Base-by-base conservation (phyloP, 2,888 invertebrate species). In the Acronicta aceris region DNA sequence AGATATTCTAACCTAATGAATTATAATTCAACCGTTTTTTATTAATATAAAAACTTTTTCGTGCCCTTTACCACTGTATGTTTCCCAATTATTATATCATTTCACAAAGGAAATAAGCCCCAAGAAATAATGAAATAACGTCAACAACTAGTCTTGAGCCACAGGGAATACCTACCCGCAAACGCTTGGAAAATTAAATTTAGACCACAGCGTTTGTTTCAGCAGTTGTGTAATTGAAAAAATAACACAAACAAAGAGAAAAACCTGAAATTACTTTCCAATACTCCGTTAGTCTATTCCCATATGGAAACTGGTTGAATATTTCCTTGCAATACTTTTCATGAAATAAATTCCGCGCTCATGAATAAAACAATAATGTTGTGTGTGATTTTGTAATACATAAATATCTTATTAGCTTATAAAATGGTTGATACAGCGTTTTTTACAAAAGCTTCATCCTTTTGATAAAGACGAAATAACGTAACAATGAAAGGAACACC, bases 201-300 rank as follows among this genome's bases (percentile, higher is more conserved):
- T 59, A 65, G 63, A 71, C 62, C 71, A 65, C 69, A 72, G 71
- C 72, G 77, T 80, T 78, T 69, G 75, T 78, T 81, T 72, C 74
- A 66, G 69, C 66, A 75, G 68, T 63, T 68, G 64, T 76, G 77
- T 82, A 82, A 85, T 82, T 81, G 82, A 73, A 74, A 76, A 74
- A 33, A 76, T 71, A 78, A 74, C 59, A 21, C 60, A 55, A 65
- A 70, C 71, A 71, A 78, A 74, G 64, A 72, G 65, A 64, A 77
- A 77, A 81, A 66, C 49, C 59, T 59, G 56, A 75, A 76, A 82
- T 83, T 81, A 76, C 65, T 74, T 76, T 71, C 66, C 81, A 76
- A 81, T 82, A 81, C 71, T 52, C 56, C 54, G 59, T 69, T 53
- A 69, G 64, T 77, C 60, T 70, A 76, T 74, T 79, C 79, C 78